Conservation (phyloP, 2,797 vertebrate species). For the Sebastes cheni region DNA sequence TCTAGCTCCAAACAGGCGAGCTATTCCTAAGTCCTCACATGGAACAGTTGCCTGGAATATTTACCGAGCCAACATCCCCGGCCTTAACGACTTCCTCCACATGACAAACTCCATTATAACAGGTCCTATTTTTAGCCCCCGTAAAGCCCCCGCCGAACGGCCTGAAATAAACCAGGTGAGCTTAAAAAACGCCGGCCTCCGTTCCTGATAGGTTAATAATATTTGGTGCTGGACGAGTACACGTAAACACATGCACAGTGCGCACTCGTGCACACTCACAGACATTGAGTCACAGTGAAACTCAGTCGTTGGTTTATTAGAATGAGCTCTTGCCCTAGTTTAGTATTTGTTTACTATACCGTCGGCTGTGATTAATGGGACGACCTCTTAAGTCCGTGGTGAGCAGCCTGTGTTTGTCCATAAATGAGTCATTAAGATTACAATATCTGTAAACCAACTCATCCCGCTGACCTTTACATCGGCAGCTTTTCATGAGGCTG, state of each 20-base stretch:
- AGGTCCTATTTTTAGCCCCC: conserved; percentile 54
- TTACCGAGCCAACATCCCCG: conserved; percentile 55
- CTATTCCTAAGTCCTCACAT: conserved; percentile 29
- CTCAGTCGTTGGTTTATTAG: conserved; percentile 17
- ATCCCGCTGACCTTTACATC: not conserved
- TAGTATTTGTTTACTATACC: conserved; percentile 30
- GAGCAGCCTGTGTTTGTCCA: conserved; percentile 11
- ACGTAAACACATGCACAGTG: conserved; percentile 22
- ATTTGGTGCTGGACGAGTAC: conserved; percentile 27
- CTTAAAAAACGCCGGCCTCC: conserved; percentile 32
- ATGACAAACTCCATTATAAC: conserved; percentile 64
- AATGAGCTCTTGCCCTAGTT: conserved; percentile 39
- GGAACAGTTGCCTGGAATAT: conserved; percentile 53
- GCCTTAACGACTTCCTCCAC: conserved; percentile 57
- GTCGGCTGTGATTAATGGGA: conserved; percentile 31
- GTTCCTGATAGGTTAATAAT: conserved; percentile 50
- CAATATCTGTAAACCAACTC: conserved; percentile 5
- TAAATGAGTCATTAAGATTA: conserved; percentile 19
- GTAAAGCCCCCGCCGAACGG: conserved; percentile 27
- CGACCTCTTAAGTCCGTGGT: not conserved
- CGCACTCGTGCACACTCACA: not conserved
- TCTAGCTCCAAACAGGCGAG: conserved; percentile 20
- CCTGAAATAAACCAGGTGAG: conserved; percentile 67
- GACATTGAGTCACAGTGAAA: conserved; percentile 10
- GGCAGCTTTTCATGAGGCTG: not conserved